A percentile compares a stretch with the other conserved stretches of the same genome.
Conservation (phyloP, 2,888 invertebrate species). For the Folsomia candida region DNA sequence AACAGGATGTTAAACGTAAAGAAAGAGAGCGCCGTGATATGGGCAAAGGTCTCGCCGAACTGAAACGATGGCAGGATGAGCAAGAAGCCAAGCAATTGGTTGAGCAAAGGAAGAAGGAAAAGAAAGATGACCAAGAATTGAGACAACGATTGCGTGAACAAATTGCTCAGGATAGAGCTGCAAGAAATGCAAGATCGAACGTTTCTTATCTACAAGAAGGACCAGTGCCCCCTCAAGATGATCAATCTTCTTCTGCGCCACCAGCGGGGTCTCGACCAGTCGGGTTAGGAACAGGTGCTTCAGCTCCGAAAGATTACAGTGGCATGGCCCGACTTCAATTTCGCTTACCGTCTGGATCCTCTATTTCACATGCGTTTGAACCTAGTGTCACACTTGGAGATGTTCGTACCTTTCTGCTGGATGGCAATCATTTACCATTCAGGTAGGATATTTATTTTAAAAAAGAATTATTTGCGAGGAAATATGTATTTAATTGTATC, state of each 20-base stretch:
- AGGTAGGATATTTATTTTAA: too few relatives aligned
- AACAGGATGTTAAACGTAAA: slow-evolving; percentile 55
- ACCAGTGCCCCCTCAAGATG: neutral
- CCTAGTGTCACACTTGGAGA: slow-evolving; percentile 64
- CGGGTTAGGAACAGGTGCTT: slow-evolving; percentile 20
- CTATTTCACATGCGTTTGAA: slow-evolving; percentile 71
- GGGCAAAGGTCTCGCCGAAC: slow-evolving; percentile 70
- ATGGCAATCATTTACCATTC: slow-evolving; percentile 36
- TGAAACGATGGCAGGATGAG: slow-evolving; percentile 72
- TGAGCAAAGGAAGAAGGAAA: slow-evolving; percentile 73
- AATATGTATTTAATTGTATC: too few relatives aligned
- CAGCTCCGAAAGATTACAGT: slow-evolving; percentile 50
- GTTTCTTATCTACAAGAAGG: slow-evolving; percentile 34
- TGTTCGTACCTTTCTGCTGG: slow-evolving; percentile 57
- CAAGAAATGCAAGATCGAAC: slow-evolving; percentile 55
- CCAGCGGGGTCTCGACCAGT: slow-evolving; percentile 3
- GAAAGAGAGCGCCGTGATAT: slow-evolving; percentile 72
- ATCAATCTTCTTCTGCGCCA: neutral
- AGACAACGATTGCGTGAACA: slow-evolving; percentile 75
- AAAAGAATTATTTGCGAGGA: too few relatives aligned
- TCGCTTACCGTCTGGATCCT: slow-evolving; percentile 76
- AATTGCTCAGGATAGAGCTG: slow-evolving; percentile 80
- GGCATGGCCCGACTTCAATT: slow-evolving; percentile 76
- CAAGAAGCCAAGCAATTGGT: slow-evolving; percentile 69
- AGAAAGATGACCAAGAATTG: slow-evolving; percentile 70